Conservation (phyloP, 2,797 vertebrate species). For the Cottoperca gobio region DNA sequence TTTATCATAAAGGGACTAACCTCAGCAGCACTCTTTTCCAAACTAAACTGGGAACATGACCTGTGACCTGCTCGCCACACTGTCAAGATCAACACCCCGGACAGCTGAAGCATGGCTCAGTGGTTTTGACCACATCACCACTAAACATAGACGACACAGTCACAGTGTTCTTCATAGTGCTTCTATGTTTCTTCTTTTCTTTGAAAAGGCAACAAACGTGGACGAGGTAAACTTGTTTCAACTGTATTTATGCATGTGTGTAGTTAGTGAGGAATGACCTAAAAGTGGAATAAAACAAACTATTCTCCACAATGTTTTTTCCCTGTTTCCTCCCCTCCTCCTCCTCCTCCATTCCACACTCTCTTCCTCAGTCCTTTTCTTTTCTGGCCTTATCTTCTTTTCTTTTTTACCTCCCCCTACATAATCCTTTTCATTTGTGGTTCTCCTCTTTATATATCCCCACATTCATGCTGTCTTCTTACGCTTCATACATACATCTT, state of each 20-base stretch:
- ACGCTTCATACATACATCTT: constrained; percentile 1
- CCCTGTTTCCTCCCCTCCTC: background rate
- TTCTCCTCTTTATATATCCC: constrained; percentile 37
- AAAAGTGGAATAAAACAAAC: constrained; percentile 64
- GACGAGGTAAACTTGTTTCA: constrained; percentile 42
- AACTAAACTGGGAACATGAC: constrained; percentile 71
- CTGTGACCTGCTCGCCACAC: constrained; percentile 66
- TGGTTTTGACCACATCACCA: constrained; percentile 54
- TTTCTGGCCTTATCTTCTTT: constrained; percentile 49
- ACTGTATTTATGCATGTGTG: constrained; percentile 57
- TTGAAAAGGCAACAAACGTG: constrained; percentile 20
- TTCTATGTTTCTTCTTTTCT: constrained; percentile 12
- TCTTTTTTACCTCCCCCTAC: constrained; percentile 34
- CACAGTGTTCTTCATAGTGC: constrained; percentile 20
- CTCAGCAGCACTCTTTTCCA: constrained; percentile 48
- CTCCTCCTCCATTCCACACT: constrained; percentile 37
- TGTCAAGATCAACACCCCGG: constrained; percentile 76
- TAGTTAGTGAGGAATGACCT: constrained; percentile 64
- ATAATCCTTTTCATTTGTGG: constrained; percentile 39
- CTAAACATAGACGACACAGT: constrained; percentile 56
- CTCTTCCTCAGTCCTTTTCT: constrained; percentile 55
- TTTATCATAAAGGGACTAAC: constrained; percentile 55
- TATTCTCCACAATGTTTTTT: constrained; percentile 28
- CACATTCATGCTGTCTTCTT: background rate
- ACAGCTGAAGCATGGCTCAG: constrained; percentile 61